Conservation (phyloP, 2,888 invertebrate species). For the Hedya salicella region DNA sequence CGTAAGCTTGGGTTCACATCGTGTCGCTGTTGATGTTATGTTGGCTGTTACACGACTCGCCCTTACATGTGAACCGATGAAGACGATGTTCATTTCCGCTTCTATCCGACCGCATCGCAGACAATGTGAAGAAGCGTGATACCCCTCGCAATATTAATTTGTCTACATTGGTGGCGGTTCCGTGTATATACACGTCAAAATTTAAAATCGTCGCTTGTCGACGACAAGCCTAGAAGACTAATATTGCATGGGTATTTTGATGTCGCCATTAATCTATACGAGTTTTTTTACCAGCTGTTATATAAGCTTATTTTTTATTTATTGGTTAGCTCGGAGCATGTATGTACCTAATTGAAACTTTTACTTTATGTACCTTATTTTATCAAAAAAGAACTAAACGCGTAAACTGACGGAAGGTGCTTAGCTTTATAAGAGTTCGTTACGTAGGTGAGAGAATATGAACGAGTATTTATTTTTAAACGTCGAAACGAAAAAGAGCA, state of each 20-base stretch:
- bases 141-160: slow-evolving; percentile 81
- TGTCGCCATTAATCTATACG: slow-evolving; percentile 36
- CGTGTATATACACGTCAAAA: slow-evolving; percentile 57
- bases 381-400: too few species aligned
- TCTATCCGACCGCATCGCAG: slow-evolving; percentile 68
- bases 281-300: slow-evolving; percentile 39
- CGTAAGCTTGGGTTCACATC: slow-evolving; percentile 73
- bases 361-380: neutral
- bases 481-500: too few species aligned
- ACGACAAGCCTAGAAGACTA: slow-evolving; percentile 68
- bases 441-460: too few species aligned
- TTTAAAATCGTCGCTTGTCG: slow-evolving; percentile 55
- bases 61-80: slow-evolving; percentile 66
- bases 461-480: too few species aligned
- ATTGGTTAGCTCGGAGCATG: neutral
- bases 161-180: slow-evolving; percentile 72
- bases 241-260: slow-evolving; percentile 80
- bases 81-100: slow-evolving; percentile 66
- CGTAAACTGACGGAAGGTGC: neutral
- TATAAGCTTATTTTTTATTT: slow-evolving; percentile 9
- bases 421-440: too few species aligned
- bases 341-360: neutral
- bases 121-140: slow-evolving; percentile 67
- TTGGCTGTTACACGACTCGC: slow-evolving; percentile 50
- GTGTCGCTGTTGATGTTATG: slow-evolving; percentile 45